Base-by-base conservation (phyloP, 2,113 vertebrate species). In the Thomomys bottae region DNA sequence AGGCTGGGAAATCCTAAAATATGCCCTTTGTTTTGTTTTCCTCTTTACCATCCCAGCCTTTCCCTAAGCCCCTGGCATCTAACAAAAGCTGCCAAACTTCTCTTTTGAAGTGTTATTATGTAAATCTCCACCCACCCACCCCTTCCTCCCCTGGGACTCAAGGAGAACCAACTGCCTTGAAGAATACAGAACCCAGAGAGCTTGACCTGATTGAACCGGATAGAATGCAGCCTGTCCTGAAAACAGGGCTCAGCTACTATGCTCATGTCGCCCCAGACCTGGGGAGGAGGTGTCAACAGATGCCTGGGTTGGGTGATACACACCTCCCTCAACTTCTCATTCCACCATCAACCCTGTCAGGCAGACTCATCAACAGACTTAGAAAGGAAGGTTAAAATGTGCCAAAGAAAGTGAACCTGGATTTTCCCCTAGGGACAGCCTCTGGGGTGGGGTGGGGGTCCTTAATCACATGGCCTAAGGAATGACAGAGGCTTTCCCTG, bases 1-100 rank as follows among this genome's bases (percentile, higher is more conserved):
- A 84, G 70, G 85, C 34, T 94, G 96, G 94, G 76, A 94, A 89
- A 94, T 96, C 92, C 96, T 93, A 94, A 88, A 92, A 87, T 91
- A 81, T 82, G 90, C 91, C 91, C 82, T 92, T 92, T 96, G 90
- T 94, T 96, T 94, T n/a, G n/a, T n/a, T 94, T 94, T 95, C 92
- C 86, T 95, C 75, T 89, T 89, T 71, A 54, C 54, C 21, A 40
- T 64, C 63, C 8, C 12, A 78, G 73, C 64, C 87, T 73, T 96
- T 94, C 91, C 66, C 59, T 45, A 89, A 70, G 49, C 40, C 14
- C 45, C 24, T 81, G 76, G 81, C 84, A 96, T 64, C 73, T 68
- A 84, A 93, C 21, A 70, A 83, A 87, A 87, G 75, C 42, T 42
- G 82, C 70, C 70, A 87, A 81, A 73, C 87, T 66, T 78, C 78